These are phyloP conservation scores for Corydoras maculifer DNA, from an alignment of 2,113 vertebrate genomes.

Conservation along the genomic window DNA sequence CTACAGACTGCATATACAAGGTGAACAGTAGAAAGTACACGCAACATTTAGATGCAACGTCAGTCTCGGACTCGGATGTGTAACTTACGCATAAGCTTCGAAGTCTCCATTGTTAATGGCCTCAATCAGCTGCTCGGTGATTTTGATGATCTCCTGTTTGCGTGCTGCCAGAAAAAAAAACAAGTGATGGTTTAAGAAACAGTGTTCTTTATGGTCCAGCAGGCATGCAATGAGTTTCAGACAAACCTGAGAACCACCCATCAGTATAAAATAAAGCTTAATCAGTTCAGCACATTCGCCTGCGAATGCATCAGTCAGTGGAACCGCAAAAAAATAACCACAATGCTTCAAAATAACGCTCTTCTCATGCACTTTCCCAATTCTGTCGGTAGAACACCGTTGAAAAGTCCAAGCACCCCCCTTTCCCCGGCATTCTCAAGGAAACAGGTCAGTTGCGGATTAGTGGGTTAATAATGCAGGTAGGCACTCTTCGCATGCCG, in stretches of 20 bases:
- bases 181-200: constrained; percentile 3
- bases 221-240: not conserved
- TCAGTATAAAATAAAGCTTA: not conserved
- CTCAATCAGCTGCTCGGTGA: constrained; percentile 82
- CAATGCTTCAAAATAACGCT: not conserved
- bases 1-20: not conserved
- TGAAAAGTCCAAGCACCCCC: constrained; percentile 3
- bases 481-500: constrained; percentile 9
- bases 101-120: constrained; percentile 82
- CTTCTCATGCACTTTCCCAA: not conserved
- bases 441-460: constrained; percentile 1
- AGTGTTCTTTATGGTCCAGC: not conserved
- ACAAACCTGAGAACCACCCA: not conserved
- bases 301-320: not conserved
- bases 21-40: too few species aligned
- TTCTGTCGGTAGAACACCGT: not conserved
- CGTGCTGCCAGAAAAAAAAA: constrained; percentile 29
- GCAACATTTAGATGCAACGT: too few species aligned
- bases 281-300: not conserved
- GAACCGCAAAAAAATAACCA: not conserved
- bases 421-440: constrained; percentile 11
- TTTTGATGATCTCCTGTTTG: constrained; percentile 81
- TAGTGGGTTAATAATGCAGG: constrained; percentile 17
- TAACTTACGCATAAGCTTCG: constrained; percentile 77
- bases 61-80: too few species aligned